Evolutionary conservation across 2,797 vertebrate species (phyloP).

Genomic region (Pelochelys cantorii): DNA sequence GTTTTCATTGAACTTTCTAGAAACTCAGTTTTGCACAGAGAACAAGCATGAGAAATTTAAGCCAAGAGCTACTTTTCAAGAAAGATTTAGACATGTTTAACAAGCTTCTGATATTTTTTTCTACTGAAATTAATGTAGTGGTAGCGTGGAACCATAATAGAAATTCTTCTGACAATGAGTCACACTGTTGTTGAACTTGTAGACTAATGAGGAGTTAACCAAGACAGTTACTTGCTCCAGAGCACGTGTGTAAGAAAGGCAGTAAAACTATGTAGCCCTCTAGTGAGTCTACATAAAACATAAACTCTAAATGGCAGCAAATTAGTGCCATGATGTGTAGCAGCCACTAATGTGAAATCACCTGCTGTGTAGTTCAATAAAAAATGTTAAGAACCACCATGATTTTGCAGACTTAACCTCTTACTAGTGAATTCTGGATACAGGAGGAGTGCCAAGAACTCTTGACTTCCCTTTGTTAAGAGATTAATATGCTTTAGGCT

Average conservation of each 20-base stretch:
- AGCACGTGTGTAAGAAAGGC: background rate
- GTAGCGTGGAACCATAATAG: background rate
- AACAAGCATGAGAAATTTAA: background rate
- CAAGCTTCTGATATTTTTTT: background rate
- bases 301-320: background rate
- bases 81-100: background rate
- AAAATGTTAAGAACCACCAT: background rate
- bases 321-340: background rate
- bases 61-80: background rate
- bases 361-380: background rate
- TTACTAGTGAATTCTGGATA: background rate
- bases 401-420: background rate
- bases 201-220: background rate
- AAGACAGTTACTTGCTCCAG: too few relatives aligned
- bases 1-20: background rate
- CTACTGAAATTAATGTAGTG: background rate
- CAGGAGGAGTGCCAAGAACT: background rate
- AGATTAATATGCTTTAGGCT: constrained; percentile 22
- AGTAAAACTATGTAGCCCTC: background rate
- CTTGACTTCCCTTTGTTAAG: background rate
- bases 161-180: background rate
- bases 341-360: background rate
- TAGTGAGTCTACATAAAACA: background rate
- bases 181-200: background rate
- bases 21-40: background rate